A percentile compares a stretch with the other conserved stretches of the same genome.
Evolutionary conservation across 2,113 vertebrate species (phyloP).

Genomic region (Hirundichthys speculiger): DNA sequence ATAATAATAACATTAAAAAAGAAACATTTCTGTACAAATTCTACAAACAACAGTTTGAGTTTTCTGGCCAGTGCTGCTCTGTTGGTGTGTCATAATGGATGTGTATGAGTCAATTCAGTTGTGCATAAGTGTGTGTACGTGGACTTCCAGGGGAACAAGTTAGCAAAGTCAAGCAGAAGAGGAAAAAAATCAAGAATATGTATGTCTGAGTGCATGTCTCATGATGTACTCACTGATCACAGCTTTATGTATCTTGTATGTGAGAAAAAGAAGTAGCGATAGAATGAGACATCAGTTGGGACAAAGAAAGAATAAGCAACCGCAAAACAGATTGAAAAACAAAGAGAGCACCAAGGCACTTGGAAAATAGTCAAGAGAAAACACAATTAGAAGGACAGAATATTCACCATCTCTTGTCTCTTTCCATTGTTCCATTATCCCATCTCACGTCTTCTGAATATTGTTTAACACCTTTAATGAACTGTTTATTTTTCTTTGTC

Average conservation of each 20-base stretch:
- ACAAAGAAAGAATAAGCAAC: conserved; percentile 58
- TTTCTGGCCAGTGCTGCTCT: conserved; percentile 80
- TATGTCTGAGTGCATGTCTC: too few relatives aligned
- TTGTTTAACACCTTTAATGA: conserved; percentile 54
- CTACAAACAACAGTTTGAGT: conserved; percentile 95
- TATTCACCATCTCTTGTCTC: conserved; percentile 48
- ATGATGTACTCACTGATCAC: background rate
- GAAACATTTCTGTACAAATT: conserved; percentile 94
- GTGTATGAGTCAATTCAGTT: conserved; percentile 61
- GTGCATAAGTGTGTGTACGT: conserved; percentile 53
- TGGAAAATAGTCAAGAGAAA: conserved; percentile 84
- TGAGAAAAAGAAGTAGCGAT: conserved; percentile 3
- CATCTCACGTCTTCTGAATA: conserved; percentile 20
- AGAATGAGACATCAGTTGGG: conserved; percentile 30
- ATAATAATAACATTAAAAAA: conserved; percentile 96
- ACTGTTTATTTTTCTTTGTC: conserved; percentile 2
- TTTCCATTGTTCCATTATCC: conserved; percentile 22
- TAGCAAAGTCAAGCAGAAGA: conserved; percentile 29
- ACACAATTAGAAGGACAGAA: conserved; percentile 62
- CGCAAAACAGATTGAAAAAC: conserved; percentile 40
- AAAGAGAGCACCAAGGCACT: conserved; percentile 91
- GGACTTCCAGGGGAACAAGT: conserved; percentile 81
- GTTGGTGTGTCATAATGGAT: conserved; percentile 59
- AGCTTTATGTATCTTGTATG: conserved; percentile 1
- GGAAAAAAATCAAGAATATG: conserved; percentile 23